A percentile compares a stretch with the other conserved stretches of the same genome.
Conservation (phyloP, 1,140 invertebrate genomes). For the Eufriesea mexicana region DNA sequence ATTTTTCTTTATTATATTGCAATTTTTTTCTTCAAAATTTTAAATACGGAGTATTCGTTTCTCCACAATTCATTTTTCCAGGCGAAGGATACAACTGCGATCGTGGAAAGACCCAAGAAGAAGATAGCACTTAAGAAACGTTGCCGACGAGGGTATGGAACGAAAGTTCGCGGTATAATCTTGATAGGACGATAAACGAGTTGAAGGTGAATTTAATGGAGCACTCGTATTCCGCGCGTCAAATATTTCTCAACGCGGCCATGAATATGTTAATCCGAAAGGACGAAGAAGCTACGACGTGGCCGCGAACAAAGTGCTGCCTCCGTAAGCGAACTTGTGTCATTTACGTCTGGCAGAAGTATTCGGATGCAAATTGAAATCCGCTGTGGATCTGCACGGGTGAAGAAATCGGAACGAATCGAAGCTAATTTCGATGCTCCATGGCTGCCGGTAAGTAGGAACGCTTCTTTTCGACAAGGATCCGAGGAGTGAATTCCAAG, state of each 20-base stretch:
- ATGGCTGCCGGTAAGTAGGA: too few species aligned
- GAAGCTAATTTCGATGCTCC: conserved; percentile 15
- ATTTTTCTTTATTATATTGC: too few species aligned
- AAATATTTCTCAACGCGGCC: conserved; percentile 34
- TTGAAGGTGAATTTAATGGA: conserved; percentile 27
- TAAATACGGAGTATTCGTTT: too few species aligned
- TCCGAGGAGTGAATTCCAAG: too few species aligned
- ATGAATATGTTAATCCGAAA: conserved; percentile 45
- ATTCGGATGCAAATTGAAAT: conserved; percentile 49
- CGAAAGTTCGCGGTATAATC: neutral
- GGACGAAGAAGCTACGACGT: neutral
- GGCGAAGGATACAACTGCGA: accelerated
- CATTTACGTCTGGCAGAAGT: conserved; percentile 26
- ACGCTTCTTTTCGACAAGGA: neutral
- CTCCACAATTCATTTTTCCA: too few species aligned
- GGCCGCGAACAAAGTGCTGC: conserved; percentile 24
- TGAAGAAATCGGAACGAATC: neutral
- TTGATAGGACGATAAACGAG: conserved; percentile 5
- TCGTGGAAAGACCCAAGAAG: neutral
- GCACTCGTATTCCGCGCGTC: conserved; percentile 28
- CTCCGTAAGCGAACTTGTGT: conserved; percentile 15
- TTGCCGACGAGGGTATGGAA: neutral
- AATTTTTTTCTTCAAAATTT: too few species aligned
- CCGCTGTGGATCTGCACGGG: neutral
- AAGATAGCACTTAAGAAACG: neutral